Conservation (phyloP, 2,888 invertebrate species). For the Cotesia congregata region DNA sequence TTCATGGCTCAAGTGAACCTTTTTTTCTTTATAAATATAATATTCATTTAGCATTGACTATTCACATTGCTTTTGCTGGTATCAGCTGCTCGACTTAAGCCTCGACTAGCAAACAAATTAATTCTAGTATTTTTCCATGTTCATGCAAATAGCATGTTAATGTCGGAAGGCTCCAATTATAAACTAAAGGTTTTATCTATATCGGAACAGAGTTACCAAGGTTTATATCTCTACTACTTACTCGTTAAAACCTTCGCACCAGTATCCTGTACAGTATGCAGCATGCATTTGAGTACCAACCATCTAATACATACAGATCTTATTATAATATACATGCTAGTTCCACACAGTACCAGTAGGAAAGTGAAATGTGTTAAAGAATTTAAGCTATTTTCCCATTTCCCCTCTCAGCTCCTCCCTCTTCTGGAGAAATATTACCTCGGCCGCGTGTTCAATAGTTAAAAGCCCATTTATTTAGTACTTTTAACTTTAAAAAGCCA, state of each 20-base stretch:
- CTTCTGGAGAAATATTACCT: background rate
- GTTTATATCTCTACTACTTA: background rate
- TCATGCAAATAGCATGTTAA: slow-evolving; percentile 10
- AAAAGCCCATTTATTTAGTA: slow-evolving; percentile 28
- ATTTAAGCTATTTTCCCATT: slow-evolving; percentile 25
- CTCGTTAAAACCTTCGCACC: background rate
- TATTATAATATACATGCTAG: background rate
- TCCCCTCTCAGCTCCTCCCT: background rate
- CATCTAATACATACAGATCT: background rate
- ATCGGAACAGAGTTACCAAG: background rate
- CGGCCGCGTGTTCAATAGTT: slow-evolving; percentile 8
- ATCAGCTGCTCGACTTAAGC: no score
- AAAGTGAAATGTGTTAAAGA: slow-evolving; percentile 32
- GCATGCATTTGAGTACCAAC: background rate
- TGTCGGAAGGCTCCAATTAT: slow-evolving; percentile 22
- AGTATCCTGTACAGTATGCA: background rate
- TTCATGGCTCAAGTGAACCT: no score
- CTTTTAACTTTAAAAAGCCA: slow-evolving; percentile 11
- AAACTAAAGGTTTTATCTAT: background rate
- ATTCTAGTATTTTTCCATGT: slow-evolving; percentile 3
- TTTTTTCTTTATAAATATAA: no score
- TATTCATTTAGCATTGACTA: no score
- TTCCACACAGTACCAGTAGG: background rate
- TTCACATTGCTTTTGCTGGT: no score
- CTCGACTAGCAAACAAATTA: background rate